Evolutionary conservation across 92 coral and sea anemone genomes (phyloP), one percentile per base, ranked within the genome.

Genomic region (Nematostella vectensis): DNA sequence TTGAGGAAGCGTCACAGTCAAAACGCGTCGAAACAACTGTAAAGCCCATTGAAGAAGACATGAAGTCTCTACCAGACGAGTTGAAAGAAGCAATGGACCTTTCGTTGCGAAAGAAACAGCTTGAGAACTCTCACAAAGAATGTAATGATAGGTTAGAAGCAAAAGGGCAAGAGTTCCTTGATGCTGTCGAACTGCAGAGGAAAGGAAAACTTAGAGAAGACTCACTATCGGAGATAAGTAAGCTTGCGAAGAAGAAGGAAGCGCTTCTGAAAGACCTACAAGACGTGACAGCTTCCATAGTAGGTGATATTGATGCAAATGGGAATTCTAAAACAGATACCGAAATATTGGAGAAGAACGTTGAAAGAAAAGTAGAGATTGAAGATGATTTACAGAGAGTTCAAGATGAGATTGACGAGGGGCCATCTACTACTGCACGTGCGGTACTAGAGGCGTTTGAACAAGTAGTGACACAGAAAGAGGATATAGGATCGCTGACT

Each of bases 151-250:
- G 44, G 18, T 26, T 18, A 25, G 31, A 9, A 12, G 58, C n/a
- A 12, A 88, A 85, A 45, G 81, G 79, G 42, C 33, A 39, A 1
- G 65, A 70, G 40, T 80, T 80, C 55, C 29, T 67, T 19, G 74
- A 70, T 24, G 76, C 83, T 11, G 54, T 54, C 2, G 45, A 64
- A 31, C 76, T 63, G 59, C 65, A 74, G 54, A 75, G 74, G 15
- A 69, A 55, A 15, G 88, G 75, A 33, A 38, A 61, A 12, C 24
- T 66, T 6, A 27, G 50, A 1, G 61, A 50, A 57, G 53, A 22
- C 4, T 37, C 62, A n/a, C 29, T 25, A 15, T 70, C 88, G 3
- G 37, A 51, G 2, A 55, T 64, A 54, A 50, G 28, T 26, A 58
- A 15, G n/a, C 27, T 67, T 11, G 11, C 67, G 31, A 50, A 55